Evolutionary conservation across 37 sponge, comb jelly and placozoan species (phyloP), one percentile per base, ranked within the genome.

Genomic region (Mnemiopsis leidyi): DNA sequence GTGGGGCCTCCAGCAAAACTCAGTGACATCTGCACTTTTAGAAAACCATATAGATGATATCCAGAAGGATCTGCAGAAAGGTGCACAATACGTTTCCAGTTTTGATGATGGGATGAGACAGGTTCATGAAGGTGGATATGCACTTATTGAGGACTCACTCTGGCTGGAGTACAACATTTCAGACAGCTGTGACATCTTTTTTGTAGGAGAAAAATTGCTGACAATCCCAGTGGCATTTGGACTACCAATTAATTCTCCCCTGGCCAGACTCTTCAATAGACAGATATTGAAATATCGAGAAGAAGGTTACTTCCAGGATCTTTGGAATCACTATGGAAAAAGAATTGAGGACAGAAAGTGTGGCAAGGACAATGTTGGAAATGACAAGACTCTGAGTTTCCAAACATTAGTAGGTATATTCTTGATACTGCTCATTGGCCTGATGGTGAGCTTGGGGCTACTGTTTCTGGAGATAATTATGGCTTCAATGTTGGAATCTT

Each of bases 141-240:
- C 48, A 1, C 30, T 40, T 61, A 32, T 85, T 29, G 90, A 85
- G 2, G 90, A 85, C 26, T 9, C 21, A 20, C 61, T 85, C 29
- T 39, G 39, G 48, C 61, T 85, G 39, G 90, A 85, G 25, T 85
- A 85, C 90, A 39, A 85, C 61, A 36, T 40, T 40, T 85, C 90
- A 1, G n/a, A 38, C 90, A 85, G 35, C 90, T 85, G 90, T 26
- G 90, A 85, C 9, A 3, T 85, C 61, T 85, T 85, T 29, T 40
- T 40, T 25, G 61, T 85, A 0, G 90, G 90, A 85, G 90, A 85
- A 25, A 85, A 40, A 85, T 37, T 85, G 0, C 90, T 85, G 32
- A 33, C 90, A 29, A 33, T 85, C 30, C 90, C 90, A 23, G 61
- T 40, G 9, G 90, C 90, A 85, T 85, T 85, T 39, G 90, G 90